These are phyloP conservation scores for Polyommatus iphigenia DNA, from an alignment of 2,888 invertebrate genomes.

Conservation along the genomic window DNA sequence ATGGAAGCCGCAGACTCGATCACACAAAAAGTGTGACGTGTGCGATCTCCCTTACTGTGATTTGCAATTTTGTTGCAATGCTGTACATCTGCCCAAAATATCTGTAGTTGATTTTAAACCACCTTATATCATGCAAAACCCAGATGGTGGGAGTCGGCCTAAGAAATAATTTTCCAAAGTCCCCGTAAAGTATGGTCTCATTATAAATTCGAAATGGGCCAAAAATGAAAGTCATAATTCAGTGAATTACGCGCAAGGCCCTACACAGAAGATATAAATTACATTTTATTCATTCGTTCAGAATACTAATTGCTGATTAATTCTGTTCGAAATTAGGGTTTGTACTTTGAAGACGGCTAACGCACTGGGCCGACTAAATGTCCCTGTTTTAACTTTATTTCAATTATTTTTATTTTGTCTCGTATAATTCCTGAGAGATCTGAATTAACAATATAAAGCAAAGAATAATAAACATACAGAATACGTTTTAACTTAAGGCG, in stretches of 20 bases:
- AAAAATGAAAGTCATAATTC: background rate
- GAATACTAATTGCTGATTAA: background rate
- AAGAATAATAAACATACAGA: no score
- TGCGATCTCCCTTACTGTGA: no score
- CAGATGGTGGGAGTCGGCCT: no score
- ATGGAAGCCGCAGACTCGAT: no score
- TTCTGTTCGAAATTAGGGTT: background rate
- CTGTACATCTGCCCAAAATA: no score
- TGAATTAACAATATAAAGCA: no score
- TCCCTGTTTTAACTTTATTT: background rate
- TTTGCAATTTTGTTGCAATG: no score
- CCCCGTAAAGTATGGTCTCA: background rate
- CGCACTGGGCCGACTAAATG: background rate
- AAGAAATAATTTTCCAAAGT: background rate
- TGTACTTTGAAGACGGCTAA: background rate
- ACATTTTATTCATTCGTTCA: background rate
- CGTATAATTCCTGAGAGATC: no score
- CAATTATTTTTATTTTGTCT: background rate
- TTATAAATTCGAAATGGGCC: conserved; percentile 3
- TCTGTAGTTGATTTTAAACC: no score
- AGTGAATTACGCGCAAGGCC: background rate
- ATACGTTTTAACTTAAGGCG: no score
- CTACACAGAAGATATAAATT: background rate
- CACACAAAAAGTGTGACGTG: no score
- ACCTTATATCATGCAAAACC: no score